Evolutionary conservation across 2,113 vertebrate species (phyloP).

Genomic region (Limanda limanda): DNA sequence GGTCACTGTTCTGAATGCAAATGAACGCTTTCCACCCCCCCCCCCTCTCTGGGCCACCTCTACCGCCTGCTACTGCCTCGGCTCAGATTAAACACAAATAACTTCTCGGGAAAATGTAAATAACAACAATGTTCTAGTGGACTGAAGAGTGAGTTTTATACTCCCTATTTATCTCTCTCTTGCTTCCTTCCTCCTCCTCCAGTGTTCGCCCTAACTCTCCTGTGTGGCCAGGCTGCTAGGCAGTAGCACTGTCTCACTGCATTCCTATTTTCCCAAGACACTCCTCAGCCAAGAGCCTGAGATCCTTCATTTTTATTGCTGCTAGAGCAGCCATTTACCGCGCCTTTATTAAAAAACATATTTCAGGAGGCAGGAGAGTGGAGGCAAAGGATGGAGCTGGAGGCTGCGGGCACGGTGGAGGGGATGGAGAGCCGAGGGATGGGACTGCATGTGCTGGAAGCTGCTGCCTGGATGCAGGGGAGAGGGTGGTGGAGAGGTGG

Average conservation of each 20-base stretch:
- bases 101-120: conserved; percentile 54
- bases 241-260: conserved; percentile 59
- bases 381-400: conserved; percentile 52
- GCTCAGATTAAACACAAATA: conserved; percentile 57
- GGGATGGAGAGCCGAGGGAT: conserved; percentile 52
- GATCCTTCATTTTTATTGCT: conserved; percentile 81
- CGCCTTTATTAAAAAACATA: conserved; percentile 85
- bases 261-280: conserved; percentile 74
- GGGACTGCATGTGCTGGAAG: conserved; percentile 54
- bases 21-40: conserved; percentile 56
- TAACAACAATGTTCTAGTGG: conserved; percentile 55
- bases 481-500: conserved; percentile 1
- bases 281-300: conserved; percentile 66
- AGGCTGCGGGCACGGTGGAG: conserved; percentile 42
- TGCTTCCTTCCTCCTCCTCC: conserved; percentile 26
- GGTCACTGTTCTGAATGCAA: conserved; percentile 79
- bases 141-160: conserved; percentile 50
- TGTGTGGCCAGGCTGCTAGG: conserved; percentile 52
- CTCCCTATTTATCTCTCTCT: conserved; percentile 21
- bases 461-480: conserved; percentile 44
- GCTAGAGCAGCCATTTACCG: conserved; percentile 76
- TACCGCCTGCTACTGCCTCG: conserved; percentile 38
- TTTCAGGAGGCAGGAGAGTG: conserved; percentile 73
- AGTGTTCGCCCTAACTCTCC: conserved; percentile 35
- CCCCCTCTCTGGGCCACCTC: not conserved